Percentiles rank a stretch among this genome's conserved stretches.
phyloP scores from a whole-genome alignment of 64 coral and sea anemone genomes.

The Orbicella faveolata region DNA sequence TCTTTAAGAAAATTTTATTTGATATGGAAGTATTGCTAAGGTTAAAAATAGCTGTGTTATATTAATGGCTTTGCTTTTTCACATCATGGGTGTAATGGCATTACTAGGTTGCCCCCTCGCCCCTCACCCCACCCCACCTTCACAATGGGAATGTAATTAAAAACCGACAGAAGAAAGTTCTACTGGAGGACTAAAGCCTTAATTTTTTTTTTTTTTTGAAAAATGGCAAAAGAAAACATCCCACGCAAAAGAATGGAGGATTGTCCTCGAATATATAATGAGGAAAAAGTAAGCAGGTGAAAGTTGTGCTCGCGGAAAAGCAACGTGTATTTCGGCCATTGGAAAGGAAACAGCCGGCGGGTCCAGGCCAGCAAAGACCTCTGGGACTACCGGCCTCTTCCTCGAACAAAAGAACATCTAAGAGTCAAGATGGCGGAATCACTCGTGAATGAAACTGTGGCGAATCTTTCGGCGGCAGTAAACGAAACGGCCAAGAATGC shows the following conservation, averaged over 20 bases:
- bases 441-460: slow-evolving; percentile 86
- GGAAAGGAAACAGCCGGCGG: slow-evolving; percentile 45
- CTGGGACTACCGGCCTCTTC: slow-evolving; percentile 38
- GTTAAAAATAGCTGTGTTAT: too few relatives aligned
- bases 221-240: too few relatives aligned
- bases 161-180: background rate
- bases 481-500: slow-evolving; percentile 99
- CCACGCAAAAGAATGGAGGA: too few relatives aligned
- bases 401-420: slow-evolving; percentile 64
- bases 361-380: slow-evolving; percentile 41
- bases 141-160: too few relatives aligned
- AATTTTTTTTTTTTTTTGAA: too few relatives aligned
- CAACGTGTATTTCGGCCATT: slow-evolving; percentile 50
- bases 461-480: slow-evolving; percentile 77
- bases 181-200: too few relatives aligned
- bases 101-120: too few relatives aligned
- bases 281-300: background rate
- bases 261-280: background rate
- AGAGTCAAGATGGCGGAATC: slow-evolving; percentile 83
- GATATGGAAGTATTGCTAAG: too few relatives aligned
- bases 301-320: background rate
- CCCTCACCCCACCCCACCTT: too few relatives aligned
- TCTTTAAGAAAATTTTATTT: too few relatives aligned
- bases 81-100: too few relatives aligned
- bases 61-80: too few relatives aligned